Evolutionary conservation across 2,797 vertebrate genomes (phyloP).

Genomic region (Decapterus maruadsi): DNA sequence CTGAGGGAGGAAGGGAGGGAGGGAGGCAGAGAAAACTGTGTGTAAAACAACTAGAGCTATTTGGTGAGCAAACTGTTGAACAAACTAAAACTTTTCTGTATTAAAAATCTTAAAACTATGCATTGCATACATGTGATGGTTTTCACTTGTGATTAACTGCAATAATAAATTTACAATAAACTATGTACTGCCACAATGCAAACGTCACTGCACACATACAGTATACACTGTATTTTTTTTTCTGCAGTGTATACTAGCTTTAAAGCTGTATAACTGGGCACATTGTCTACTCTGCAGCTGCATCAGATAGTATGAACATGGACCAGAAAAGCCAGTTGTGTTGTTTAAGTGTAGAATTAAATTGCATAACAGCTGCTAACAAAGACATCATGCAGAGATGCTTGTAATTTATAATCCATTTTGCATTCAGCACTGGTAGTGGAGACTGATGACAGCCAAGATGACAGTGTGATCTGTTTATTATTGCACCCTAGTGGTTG

Average conservation of each 20-base stretch:
- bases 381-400: no score
- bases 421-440: no score
- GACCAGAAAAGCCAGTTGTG: no score
- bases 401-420: no score
- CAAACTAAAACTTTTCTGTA: not conserved
- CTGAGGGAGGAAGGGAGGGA: constrained; percentile 14
- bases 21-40: constrained; percentile 24
- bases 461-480: no score
- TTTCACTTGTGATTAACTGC: not conserved
- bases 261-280: no score
- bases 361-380: no score
- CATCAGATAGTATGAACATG: no score
- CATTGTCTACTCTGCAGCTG: no score
- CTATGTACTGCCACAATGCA: not conserved
- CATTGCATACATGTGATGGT: not conserved
- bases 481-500: no score
- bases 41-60: not conserved
- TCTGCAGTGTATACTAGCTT: not conserved
- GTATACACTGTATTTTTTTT: not conserved
- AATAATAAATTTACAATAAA: not conserved
- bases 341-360: no score
- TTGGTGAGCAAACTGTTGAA: constrained; percentile 6
- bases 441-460: no score
- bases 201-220: not conserved
- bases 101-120: not conserved